Percentiles rank a stretch among this genome's conserved stretches.
These are phyloP conservation scores for Perdita meconis DNA, from an alignment of 2,888 invertebrate genomes.

Conservation along the genomic window DNA sequence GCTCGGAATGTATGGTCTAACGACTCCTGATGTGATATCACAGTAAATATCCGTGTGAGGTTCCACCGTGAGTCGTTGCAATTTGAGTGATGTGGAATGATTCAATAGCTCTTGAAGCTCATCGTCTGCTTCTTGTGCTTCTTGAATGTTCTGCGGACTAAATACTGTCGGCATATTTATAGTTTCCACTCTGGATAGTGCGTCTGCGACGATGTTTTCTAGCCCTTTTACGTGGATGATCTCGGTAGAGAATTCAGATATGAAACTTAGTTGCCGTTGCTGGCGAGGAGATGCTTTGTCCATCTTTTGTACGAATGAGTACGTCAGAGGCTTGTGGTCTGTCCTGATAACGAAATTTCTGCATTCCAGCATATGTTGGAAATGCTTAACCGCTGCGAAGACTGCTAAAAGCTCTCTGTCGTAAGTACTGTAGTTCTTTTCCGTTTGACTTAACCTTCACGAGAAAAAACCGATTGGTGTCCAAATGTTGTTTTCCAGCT, in stretches of 20 bases:
- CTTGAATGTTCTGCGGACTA: neutral
- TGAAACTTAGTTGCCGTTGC: neutral
- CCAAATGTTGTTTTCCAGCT: neutral
- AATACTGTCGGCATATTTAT: neutral
- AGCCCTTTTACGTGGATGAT: neutral
- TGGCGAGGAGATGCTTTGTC: slow-evolving; percentile 3
- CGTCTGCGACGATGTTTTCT: neutral
- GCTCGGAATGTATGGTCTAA: neutral
- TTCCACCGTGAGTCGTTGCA: neutral
- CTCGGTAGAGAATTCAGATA: neutral
- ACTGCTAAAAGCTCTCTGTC: neutral
- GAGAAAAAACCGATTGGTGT: neutral
- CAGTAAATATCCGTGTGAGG: neutral
- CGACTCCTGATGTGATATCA: neutral
- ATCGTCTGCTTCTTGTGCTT: neutral
- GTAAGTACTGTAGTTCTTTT: too few relatives aligned
- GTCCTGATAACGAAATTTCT: neutral
- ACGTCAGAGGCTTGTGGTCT: neutral
- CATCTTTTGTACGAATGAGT: neutral
- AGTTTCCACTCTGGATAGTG: neutral
- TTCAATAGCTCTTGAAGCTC: neutral
- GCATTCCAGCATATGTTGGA: neutral
- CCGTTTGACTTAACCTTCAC: too few relatives aligned
- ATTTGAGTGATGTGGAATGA: too few relatives aligned
- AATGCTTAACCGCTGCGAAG: neutral